Evolutionary conservation across 2,888 invertebrate species (phyloP).

Genomic region (Campoletis raptor): DNA sequence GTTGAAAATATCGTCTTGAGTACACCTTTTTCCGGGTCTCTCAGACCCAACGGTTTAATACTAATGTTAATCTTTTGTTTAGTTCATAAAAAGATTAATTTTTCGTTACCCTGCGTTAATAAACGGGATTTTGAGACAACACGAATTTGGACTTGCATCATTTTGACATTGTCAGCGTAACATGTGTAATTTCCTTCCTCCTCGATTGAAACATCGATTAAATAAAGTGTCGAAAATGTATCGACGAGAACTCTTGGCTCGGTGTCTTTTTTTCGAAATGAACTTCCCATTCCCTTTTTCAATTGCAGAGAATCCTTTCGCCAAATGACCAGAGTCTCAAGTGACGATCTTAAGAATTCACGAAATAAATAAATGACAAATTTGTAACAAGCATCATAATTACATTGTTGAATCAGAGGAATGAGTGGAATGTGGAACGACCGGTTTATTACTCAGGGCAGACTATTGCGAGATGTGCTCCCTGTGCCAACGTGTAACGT

Average conservation of each 20-base stretch:
- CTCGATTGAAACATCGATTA: conserved; percentile 87
- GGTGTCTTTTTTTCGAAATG: conserved; percentile 80
- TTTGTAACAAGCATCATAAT: background rate
- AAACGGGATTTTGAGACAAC: conserved; percentile 86
- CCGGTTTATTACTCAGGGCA: conserved; percentile 86
- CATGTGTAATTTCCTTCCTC: conserved; percentile 91
- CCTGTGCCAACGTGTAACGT: conserved; percentile 86
- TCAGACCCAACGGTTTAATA: background rate
- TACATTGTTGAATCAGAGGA: background rate
- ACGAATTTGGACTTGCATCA: conserved; percentile 86
- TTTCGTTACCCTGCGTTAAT: conserved; percentile 85
- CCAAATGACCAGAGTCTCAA: conserved; percentile 86
- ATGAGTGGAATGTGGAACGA: conserved; percentile 1
- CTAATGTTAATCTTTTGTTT: background rate
- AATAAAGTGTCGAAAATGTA: conserved; percentile 86
- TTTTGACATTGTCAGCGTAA: conserved; percentile 87
- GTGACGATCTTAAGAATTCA: conserved; percentile 80
- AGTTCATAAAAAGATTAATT: background rate
- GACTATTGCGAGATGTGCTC: conserved; percentile 86
- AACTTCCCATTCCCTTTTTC: conserved; percentile 82
- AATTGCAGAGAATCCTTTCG: conserved; percentile 86
- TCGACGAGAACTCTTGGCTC: conserved; percentile 86
- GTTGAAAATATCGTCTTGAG: background rate
- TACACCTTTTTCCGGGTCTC: background rate
- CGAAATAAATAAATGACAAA: background rate